Conservation (phyloP, 92 coral and sea anemone species). For the Siderastrea siderea region DNA sequence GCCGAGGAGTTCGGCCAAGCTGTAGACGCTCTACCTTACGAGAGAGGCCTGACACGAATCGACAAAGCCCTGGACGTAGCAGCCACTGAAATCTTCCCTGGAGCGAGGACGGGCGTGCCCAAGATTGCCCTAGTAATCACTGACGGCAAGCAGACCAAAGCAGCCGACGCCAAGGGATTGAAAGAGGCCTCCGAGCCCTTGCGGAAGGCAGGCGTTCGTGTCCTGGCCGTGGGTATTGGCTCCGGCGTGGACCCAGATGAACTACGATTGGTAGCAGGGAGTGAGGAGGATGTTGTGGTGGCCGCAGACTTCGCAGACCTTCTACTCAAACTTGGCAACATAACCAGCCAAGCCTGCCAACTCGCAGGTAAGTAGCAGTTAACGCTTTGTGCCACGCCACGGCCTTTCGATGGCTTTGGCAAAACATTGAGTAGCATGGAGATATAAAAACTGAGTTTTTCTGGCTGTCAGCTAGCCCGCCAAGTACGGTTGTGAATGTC, state of each 20-base stretch:
- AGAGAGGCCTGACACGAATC: conserved; percentile 38
- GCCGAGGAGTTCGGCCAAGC: conserved; percentile 27
- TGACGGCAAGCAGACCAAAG: conserved; percentile 67
- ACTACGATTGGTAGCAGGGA: conserved; percentile 70
- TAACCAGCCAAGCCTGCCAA: neutral
- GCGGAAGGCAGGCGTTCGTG: conserved; percentile 73
- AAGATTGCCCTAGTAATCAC: conserved; percentile 70
- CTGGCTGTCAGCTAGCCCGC: too few relatives aligned
- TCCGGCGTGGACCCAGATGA: conserved; percentile 55
- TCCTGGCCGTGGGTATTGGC: conserved; percentile 84
- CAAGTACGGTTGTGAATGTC: too few relatives aligned
- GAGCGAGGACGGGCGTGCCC: conserved; percentile 75
- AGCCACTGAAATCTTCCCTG: conserved; percentile 8
- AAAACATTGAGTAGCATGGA: too few relatives aligned
- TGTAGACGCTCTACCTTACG: conserved; percentile 49
- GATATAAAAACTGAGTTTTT: too few relatives aligned
- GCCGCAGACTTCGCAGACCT: neutral
- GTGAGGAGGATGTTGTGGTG: conserved; percentile 49
- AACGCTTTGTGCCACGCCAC: neutral
- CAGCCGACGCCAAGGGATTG: conserved; percentile 56
- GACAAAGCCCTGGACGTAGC: conserved; percentile 36
- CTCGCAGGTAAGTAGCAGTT: neutral
- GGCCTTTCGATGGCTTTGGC: too few relatives aligned
- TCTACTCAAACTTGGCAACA: neutral
- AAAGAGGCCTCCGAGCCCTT: conserved; percentile 66